Evolutionary conservation across 1,140 invertebrate genomes (phyloP).

Genomic region (Achatina immaculata): DNA sequence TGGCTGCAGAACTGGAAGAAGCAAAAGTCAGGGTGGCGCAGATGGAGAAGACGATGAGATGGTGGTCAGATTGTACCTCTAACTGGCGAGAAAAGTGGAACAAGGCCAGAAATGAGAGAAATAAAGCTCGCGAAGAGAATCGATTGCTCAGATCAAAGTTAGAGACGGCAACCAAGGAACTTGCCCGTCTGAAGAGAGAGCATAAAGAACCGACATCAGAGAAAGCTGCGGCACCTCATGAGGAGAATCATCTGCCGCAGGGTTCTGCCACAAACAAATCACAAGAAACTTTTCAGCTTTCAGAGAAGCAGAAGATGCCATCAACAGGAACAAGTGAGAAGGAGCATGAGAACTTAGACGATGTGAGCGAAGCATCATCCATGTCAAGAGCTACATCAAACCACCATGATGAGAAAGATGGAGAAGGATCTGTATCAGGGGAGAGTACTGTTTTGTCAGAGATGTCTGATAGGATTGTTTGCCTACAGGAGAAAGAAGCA

Average conservation of each 20-base stretch:
- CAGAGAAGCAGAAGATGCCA: slow-evolving; percentile 30
- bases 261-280: not conserved
- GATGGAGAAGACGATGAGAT: slow-evolving; percentile 99
- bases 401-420: slow-evolving; percentile 65
- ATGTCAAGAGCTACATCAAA: not conserved
- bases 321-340: slow-evolving; percentile 8
- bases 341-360: slow-evolving; percentile 37
- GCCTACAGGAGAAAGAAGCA: slow-evolving; percentile 16
- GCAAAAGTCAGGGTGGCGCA: slow-evolving; percentile 90
- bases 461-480: not conserved
- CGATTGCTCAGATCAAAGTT: slow-evolving; percentile 85
- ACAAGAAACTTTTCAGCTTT: slow-evolving; percentile 19
- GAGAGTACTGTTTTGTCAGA: not conserved
- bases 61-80: slow-evolving; percentile 94
- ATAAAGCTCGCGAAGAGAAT: slow-evolving; percentile 85
- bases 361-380: slow-evolving; percentile 39
- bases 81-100: slow-evolving; percentile 97
- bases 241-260: slow-evolving; percentile 34
- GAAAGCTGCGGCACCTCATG: slow-evolving; percentile 73
- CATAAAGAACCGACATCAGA: slow-evolving; percentile 84
- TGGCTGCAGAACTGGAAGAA: slow-evolving; percentile 85
- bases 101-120: slow-evolving; percentile 78
- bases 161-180: slow-evolving; percentile 84
- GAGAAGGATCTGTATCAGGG: slow-evolving; percentile 8
- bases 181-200: slow-evolving; percentile 81